Percentiles rank a stretch among this genome's conserved stretches.
These are phyloP conservation scores for Tiliacea citrago DNA, from an alignment of 2,888 invertebrate genomes.

Conservation along the genomic window DNA sequence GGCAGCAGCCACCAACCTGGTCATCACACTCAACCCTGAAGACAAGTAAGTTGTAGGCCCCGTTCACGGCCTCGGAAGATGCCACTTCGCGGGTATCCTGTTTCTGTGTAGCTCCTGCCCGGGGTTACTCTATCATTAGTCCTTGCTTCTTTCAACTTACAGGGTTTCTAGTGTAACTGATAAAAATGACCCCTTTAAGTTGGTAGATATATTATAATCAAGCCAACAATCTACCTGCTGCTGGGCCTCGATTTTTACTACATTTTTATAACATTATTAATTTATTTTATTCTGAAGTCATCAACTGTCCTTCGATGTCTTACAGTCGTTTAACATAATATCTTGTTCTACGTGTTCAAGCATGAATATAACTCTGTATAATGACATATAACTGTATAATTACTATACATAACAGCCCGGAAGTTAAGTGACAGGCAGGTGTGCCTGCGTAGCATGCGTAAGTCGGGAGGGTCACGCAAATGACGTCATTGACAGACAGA, in stretches of 20 bases:
- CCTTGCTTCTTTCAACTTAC: neutral
- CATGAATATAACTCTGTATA: neutral
- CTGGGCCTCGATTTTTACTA: neutral
- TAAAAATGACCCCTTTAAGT: neutral
- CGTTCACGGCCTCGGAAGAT: neutral
- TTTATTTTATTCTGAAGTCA: neutral
- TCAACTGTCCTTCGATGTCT: neutral
- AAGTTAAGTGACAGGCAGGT: slow-evolving; percentile 31
- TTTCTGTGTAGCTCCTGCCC: too few species aligned
- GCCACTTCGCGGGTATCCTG: neutral
- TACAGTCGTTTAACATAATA: neutral
- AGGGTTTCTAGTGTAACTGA: neutral
- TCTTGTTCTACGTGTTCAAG: slow-evolving; percentile 7
- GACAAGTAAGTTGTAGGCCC: slow-evolving; percentile 78
- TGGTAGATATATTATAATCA: neutral
- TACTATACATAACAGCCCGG: slow-evolving; percentile 30
- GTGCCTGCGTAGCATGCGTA: slow-evolving; percentile 35
- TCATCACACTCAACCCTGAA: slow-evolving; percentile 86
- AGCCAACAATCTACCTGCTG: neutral
- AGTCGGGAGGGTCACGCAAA: slow-evolving; percentile 29
- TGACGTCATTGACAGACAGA: slow-evolving; percentile 36
- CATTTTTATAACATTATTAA: neutral
- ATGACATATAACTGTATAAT: neutral
- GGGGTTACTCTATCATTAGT: neutral
- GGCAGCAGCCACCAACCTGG: slow-evolving; percentile 82